Percentiles rank a stretch among this genome's conserved stretches.
These are phyloP conservation scores for Monopterus albus DNA, from an alignment of 2,113 vertebrate species.

Conservation along the genomic window DNA sequence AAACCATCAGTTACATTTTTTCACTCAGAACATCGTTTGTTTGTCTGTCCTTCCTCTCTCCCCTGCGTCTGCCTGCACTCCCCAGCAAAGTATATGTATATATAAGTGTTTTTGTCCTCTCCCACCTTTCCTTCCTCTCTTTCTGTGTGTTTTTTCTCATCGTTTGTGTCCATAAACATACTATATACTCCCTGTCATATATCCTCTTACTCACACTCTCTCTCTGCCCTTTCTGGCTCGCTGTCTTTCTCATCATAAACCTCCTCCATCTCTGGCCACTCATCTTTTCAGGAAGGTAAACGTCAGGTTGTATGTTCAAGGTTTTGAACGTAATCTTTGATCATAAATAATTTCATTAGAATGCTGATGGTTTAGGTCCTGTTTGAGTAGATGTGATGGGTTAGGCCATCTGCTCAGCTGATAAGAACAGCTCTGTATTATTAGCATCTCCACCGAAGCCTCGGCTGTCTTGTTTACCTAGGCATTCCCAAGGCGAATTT, in stretches of 20 bases:
- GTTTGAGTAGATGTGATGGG: constrained; percentile 81
- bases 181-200: constrained; percentile 8
- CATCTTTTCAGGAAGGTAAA: constrained; percentile 68
- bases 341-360: constrained; percentile 84
- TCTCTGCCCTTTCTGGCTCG: constrained; percentile 51
- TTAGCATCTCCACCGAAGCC: constrained; percentile 80
- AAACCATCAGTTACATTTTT: constrained; percentile 78
- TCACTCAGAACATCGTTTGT: constrained; percentile 71
- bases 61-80: constrained; percentile 52
- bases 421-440: constrained; percentile 83
- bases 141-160: constrained; percentile 28
- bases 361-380: constrained; percentile 78
- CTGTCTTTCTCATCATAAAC: constrained; percentile 62
- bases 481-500: constrained; percentile 77
- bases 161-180: constrained; percentile 63
- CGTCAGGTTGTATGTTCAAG: constrained; percentile 73
- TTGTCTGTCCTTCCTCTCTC: constrained; percentile 72
- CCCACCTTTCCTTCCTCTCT: constrained; percentile 36
- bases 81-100: constrained; percentile 55
- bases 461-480: constrained; percentile 80
- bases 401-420: constrained; percentile 82
- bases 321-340: constrained; percentile 78
- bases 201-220: constrained; percentile 41
- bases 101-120: constrained; percentile 42
- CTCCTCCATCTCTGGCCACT: constrained; percentile 22